These are phyloP conservation scores for Urechis unicinctus DNA, from an alignment of 2,888 invertebrate species.

Conservation along the genomic window DNA sequence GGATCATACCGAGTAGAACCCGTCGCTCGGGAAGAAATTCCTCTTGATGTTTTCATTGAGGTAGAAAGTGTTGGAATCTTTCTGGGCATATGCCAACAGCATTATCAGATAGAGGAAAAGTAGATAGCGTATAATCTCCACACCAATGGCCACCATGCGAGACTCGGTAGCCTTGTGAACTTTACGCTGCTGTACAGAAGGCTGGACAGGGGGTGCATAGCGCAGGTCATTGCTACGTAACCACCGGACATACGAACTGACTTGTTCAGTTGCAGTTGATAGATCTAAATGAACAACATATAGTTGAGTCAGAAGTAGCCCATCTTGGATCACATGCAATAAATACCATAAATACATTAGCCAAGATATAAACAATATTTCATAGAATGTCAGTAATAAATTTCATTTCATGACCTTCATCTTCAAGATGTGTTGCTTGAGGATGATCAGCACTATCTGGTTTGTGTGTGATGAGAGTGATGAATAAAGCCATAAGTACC, in stretches of 20 bases:
- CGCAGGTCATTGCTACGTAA: background rate
- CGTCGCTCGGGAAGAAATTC: background rate
- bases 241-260: no score
- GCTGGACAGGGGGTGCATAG: constrained; percentile 2
- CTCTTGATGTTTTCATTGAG: constrained; percentile 2
- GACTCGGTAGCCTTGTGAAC: background rate
- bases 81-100: constrained; percentile 6
- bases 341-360: no score
- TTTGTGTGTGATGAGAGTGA: constrained; percentile 7
- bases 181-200: background rate
- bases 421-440: no score
- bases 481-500: constrained; percentile 4
- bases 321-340: no score
- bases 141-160: background rate
- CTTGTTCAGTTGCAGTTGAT: no score
- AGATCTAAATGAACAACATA: no score
- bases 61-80: constrained; percentile 3
- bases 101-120: constrained; percentile 9
- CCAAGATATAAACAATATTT: no score
- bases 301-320: no score
- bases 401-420: no score
- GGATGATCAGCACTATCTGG: background rate
- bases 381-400: no score
- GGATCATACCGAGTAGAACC: constrained; percentile 1
- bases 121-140: constrained; percentile 7